A percentile compares a stretch with the other conserved stretches of the same genome.
Evolutionary conservation across 35 echinoderm and acorn worm species (phyloP).

Genomic region (Heliocidaris tuberculata): DNA sequence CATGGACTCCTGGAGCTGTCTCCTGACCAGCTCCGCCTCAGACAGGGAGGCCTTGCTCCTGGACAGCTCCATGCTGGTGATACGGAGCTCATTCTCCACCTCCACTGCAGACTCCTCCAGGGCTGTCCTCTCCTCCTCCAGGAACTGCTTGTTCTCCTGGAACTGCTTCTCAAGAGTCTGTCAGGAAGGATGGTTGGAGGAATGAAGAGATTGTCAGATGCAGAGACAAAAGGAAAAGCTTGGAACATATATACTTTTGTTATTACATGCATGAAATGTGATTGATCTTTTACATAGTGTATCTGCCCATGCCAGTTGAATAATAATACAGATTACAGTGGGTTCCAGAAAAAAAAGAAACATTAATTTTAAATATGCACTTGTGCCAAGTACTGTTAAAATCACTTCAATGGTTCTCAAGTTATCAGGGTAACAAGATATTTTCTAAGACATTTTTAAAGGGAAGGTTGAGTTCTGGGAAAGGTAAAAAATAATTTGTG

Average conservation of each 20-base stretch:
- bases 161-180: slow-evolving; percentile 43
- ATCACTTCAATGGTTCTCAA: too few species aligned
- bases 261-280: too few species aligned
- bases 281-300: too few species aligned
- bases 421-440: too few species aligned
- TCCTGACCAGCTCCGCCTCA: slow-evolving; percentile 44
- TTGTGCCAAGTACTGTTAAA: too few species aligned
- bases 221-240: not conserved
- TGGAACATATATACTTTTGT: not conserved
- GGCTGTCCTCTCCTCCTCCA: slow-evolving; percentile 63
- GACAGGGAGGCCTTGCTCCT: slow-evolving; percentile 49
- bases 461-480: too few species aligned
- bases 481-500: too few species aligned
- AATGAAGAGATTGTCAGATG: not conserved
- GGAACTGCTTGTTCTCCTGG: slow-evolving; percentile 66
- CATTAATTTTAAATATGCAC: too few species aligned
- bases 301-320: too few species aligned
- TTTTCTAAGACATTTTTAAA: too few species aligned
- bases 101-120: slow-evolving; percentile 66
- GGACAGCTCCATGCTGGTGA: slow-evolving; percentile 56
- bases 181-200: not conserved
- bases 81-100: slow-evolving; percentile 55
- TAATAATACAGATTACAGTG: too few species aligned
- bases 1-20: slow-evolving; percentile 40
- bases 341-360: too few species aligned